Evolutionary conservation across 1,140 invertebrate species (phyloP), one percentile per base, ranked within the genome.

Genomic region (Luehdorfia chinensis): DNA sequence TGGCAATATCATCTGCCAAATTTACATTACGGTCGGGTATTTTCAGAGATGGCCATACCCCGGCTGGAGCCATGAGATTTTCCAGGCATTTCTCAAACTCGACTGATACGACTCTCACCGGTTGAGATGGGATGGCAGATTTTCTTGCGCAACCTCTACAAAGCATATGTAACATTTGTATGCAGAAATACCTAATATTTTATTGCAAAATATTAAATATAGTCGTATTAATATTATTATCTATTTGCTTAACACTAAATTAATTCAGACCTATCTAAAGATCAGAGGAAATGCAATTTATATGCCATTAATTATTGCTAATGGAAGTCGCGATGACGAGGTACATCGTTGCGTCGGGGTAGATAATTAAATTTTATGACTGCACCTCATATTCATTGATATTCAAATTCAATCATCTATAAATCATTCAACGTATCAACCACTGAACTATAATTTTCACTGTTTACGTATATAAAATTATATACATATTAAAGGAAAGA

Each of bases 351-450:
- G 41, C 25, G 39, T 25, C 15, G 33, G 16, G 33, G 12, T 8
- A 27, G 34, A 49, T 49, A 50, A 59, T 59, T 55, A 59, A 43
- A 59, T 59, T 55, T 55, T 49, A 55, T 59, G 31, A 44, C 33
- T 41, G 25, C 50, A 39, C 47, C 31, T 31, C 46, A 9, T 19
- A 33, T 37, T 41, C 33, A 32, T 33, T 45, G 21, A 50, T 46
- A 56, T 47, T 56, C 31, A 56, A 56, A 50, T 46, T 45, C 15
- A 30, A 16, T 23, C 30, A 43, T 43, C 28, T 43, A 28, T 28
- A 43, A 43, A 14, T 14, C 39, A 9, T n/a, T 30, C 25, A 30
- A 11, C 28, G 25, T 43, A 30, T 9, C 23, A 43, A 30, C 15
- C 39, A 18, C n/a, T 43, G 14, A 9, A 9, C 28, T 43, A 43